Conservation (phyloP, 30 jellyfish, hydroid and myxozoan species). For the Phacellophora camtschatica region DNA sequence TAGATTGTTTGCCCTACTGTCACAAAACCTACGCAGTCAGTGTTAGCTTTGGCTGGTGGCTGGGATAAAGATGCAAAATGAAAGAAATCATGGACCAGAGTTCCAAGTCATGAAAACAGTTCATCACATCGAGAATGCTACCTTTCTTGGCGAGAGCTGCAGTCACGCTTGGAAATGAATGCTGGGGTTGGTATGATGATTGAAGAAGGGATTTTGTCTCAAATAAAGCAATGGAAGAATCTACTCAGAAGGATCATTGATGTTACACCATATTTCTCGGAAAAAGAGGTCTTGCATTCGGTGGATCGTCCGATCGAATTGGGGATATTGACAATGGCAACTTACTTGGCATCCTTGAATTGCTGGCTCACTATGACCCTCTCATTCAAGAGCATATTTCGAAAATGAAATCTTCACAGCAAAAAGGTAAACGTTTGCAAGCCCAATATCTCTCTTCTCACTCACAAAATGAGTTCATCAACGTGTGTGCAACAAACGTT, state of each 20-base stretch:
- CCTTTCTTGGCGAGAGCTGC: not conserved
- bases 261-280: too few relatives aligned
- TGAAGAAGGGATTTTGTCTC: slow-evolving; percentile 25
- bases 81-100: slow-evolving; percentile 25
- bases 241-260: slow-evolving; percentile 44
- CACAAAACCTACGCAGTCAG: slow-evolving; percentile 13
- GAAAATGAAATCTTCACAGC: not conserved
- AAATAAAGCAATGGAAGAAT: slow-evolving; percentile 19
- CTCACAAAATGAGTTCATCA: not conserved
- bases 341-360: not conserved
- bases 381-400: not conserved
- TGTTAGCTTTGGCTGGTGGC: slow-evolving; percentile 8
- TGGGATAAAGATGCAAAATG: slow-evolving; percentile 18
- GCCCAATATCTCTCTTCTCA: not conserved
- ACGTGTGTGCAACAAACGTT: not conserved
- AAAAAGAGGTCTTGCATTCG: too few relatives aligned
- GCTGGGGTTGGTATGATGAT: slow-evolving; percentile 13
- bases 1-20: slow-evolving; percentile 8
- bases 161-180: slow-evolving; percentile 18
- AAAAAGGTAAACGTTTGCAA: not conserved
- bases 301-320: not conserved
- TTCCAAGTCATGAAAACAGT: slow-evolving; percentile 20
- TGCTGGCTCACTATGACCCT: not conserved
- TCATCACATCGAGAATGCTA: not conserved
- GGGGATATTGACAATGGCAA: slow-evolving; percentile 1